These are phyloP conservation scores for Chelonus insularis DNA, from an alignment of 1,140 invertebrate genomes.

Conservation along the genomic window DNA sequence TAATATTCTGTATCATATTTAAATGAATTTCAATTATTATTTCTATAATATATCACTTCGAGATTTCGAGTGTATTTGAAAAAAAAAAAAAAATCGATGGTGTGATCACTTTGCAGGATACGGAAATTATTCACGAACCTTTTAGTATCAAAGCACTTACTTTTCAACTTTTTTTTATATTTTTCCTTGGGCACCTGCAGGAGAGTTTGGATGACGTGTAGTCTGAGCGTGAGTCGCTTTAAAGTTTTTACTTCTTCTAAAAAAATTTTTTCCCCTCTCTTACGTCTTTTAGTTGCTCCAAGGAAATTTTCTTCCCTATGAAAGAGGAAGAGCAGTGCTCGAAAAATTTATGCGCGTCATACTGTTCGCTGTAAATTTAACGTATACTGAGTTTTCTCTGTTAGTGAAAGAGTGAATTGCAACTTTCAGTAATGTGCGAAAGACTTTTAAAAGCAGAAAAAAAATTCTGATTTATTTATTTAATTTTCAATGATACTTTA, in stretches of 20 bases:
- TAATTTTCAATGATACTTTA: no score
- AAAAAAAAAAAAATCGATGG: constrained; percentile 22
- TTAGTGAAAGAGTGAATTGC: constrained; percentile 17
- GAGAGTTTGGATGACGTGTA: constrained; percentile 24
- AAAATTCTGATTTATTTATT: background rate
- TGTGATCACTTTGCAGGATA: constrained; percentile 19
- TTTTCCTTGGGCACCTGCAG: constrained; percentile 11
- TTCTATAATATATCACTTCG: no score
- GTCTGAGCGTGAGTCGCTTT: constrained; percentile 31
- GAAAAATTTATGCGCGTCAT: constrained; percentile 39
- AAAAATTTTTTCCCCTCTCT: constrained; percentile 12
- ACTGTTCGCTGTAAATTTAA: constrained; percentile 37
- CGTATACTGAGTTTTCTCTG: constrained; percentile 25
- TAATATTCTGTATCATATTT: no score
- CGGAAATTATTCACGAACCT: constrained; percentile 24
- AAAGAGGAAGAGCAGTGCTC: background rate
- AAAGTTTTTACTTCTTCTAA: constrained; percentile 24
- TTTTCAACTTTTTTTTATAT: constrained; percentile 12
- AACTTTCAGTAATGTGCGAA: constrained; percentile 26
- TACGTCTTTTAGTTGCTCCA: constrained; percentile 15
- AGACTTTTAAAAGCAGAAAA: background rate
- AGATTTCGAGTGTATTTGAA: no score
- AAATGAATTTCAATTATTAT: no score
- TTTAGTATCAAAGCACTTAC: constrained; percentile 14
- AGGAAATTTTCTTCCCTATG: constrained; percentile 25